Conservation (phyloP, 1,140 invertebrate species). For the Danaus plexippus region DNA sequence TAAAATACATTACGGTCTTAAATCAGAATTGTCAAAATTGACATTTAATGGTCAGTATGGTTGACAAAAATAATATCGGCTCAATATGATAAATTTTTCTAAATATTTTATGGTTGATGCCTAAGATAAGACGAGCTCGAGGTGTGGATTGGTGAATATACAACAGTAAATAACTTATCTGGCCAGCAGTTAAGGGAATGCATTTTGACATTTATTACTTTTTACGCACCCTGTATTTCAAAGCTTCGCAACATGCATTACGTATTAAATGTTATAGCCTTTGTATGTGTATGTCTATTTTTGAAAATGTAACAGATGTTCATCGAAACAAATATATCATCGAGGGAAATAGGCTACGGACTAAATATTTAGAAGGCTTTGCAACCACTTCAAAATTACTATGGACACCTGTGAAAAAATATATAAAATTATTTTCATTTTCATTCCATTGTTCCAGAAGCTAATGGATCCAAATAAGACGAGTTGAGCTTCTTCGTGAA, state of each 20-base stretch:
- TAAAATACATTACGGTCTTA: conserved; percentile 16
- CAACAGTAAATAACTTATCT: conserved; percentile 28
- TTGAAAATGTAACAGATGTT: conserved; percentile 46
- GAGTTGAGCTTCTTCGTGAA: conserved; percentile 49
- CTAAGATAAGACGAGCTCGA: conserved; percentile 15
- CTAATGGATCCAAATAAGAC: conserved; percentile 62
- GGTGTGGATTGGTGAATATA: conserved; percentile 19
- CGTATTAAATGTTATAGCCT: conserved; percentile 40
- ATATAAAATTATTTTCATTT: conserved; percentile 11
- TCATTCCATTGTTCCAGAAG: conserved; percentile 55
- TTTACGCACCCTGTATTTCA: conserved; percentile 51
- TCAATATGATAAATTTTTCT: conserved; percentile 14
- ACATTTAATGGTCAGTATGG: conserved; percentile 23
- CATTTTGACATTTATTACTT: conserved; percentile 53
- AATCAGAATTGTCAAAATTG: conserved; percentile 13
- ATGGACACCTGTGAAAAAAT: not conserved
- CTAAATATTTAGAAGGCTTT: conserved; percentile 16
- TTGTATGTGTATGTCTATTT: conserved; percentile 45
- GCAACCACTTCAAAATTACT: no score
- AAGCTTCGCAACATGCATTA: conserved; percentile 35
- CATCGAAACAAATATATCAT: conserved; percentile 20
- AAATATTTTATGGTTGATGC: conserved; percentile 14
- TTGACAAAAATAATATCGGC: conserved; percentile 25
- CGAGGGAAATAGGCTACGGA: conserved; percentile 21
- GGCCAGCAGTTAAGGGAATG: conserved; percentile 35